Conservation (phyloP, 2,113 vertebrate genomes). For the Otus sunia region DNA sequence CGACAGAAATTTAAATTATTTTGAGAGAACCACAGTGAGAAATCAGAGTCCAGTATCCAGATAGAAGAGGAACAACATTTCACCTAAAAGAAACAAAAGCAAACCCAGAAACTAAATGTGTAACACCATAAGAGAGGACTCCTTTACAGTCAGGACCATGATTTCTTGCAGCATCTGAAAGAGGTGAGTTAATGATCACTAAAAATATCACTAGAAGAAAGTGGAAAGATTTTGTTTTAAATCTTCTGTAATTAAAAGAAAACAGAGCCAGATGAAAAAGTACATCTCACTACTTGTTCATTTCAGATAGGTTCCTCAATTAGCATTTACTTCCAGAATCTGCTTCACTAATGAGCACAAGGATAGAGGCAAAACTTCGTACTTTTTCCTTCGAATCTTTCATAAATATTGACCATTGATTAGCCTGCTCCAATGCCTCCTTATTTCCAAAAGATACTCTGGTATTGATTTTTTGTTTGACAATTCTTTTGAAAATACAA, state of each 20-base stretch:
- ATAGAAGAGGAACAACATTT: background rate
- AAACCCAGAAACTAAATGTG: background rate
- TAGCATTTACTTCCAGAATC: background rate
- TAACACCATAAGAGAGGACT: fast-evolving
- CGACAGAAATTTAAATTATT: background rate
- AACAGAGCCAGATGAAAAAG: background rate
- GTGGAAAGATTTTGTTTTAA: background rate
- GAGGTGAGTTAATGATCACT: background rate
- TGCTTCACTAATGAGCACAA: background rate
- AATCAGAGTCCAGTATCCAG: background rate
- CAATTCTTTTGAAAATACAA: background rate
- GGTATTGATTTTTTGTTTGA: background rate
- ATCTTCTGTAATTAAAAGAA: background rate
- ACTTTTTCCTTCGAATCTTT: background rate
- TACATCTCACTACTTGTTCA: background rate
- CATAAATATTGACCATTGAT: background rate
- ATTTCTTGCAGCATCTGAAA: background rate
- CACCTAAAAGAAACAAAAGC: background rate
- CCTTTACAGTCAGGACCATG: background rate
- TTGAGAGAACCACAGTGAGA: background rate
- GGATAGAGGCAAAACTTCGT: background rate
- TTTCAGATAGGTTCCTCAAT: background rate
- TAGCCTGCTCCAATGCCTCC: background rate
- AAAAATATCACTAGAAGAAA: background rate
- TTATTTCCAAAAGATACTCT: background rate